Evolutionary conservation across 2,888 invertebrate species (phyloP).

Genomic region (Mythimna lalbum): DNA sequence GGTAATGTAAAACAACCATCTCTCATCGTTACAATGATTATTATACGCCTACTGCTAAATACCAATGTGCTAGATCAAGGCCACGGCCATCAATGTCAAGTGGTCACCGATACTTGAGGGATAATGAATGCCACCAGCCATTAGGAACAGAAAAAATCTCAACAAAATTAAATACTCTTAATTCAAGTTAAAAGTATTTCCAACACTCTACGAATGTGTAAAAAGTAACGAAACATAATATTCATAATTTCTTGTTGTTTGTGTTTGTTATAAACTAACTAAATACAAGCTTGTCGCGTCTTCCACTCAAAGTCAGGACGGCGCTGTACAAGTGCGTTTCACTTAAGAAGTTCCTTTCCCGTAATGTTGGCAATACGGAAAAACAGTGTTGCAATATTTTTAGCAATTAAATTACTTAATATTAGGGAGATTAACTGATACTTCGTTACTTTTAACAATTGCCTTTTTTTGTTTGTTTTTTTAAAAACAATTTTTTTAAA

Average conservation of each 20-base stretch:
- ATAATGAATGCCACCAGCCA: neutral
- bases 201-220: neutral
- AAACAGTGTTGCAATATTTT: no score
- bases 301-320: neutral
- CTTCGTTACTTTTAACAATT: no score
- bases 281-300: conserved; percentile 9
- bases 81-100: neutral
- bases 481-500: no score
- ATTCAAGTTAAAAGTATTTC: no score
- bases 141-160: neutral
- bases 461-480: no score
- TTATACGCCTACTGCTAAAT: conserved; percentile 23
- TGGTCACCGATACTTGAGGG: neutral
- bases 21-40: conserved; percentile 13
- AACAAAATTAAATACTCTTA: no score
- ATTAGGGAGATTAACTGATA: no score
- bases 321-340: no score
- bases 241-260: neutral
- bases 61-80: conserved; percentile 17
- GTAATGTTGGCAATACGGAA: no score
- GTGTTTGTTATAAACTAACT: neutral
- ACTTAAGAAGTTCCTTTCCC: no score
- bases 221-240: neutral
- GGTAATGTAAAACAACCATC: conserved; percentile 10
- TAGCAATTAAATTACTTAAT: no score